Evolutionary conservation across 2,113 vertebrate genomes (phyloP), one percentile per base, ranked within the genome.

Genomic region (Tilapia sparmanii): DNA sequence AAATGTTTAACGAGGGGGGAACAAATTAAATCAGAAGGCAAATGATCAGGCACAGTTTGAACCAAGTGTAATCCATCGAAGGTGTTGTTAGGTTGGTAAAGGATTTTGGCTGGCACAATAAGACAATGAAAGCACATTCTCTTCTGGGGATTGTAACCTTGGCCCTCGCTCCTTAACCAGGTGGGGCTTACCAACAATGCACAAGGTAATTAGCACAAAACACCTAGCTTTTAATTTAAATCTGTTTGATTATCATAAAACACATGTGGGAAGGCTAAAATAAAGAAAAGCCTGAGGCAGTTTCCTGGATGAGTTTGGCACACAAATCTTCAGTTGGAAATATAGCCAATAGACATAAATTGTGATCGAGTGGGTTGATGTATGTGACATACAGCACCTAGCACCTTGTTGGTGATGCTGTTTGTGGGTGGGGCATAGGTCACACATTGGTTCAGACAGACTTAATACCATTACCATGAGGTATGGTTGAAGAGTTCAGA

Each of bases 1-100:
- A 92, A 95, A 94, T 89, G 84, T 91, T 94, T 92, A 91, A 92
- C 89, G 85, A 89, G 89, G 89, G 82, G 90, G 68, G 73, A 88
- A 91, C 86, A 93, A 95, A 94, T 95, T 91, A 88, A 95, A 94
- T 95, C 92, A 93, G 81, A 91, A 92, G 92, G 88, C 87, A 88
- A 91, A 88, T 86, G 54, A 92, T 94, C 90, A 90, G 88, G 94
- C 92, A 88, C 85, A 91, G 92, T 95, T 91, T 87, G 91, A 95
- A 90, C 66, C 40, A 81, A 90, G 63, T 82, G 78, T 95, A 93
- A 95, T 96, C 92, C 93, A 90, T 93, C 83, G 87, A 82, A 95
- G 85, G 85, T 82, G 85, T 71, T 86, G 89, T 90, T 91, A 66
- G 81, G 61, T 54, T 90, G 82, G 87, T 84, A 19, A 87, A 84